phyloP scores from a whole-genome alignment of 1,140 invertebrate species.

The Ctenoplectra terminalis region DNA sequence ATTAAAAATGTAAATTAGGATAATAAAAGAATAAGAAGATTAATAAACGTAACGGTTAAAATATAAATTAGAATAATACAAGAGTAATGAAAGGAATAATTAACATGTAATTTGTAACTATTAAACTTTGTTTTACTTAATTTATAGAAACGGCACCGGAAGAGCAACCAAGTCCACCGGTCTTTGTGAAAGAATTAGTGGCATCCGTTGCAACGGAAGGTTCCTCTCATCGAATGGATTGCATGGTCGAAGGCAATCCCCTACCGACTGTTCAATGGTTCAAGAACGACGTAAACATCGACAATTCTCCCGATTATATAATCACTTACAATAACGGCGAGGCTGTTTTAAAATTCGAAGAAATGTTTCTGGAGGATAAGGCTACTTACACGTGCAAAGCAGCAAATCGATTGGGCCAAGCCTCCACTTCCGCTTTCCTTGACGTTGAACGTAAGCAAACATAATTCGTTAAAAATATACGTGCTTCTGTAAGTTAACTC shows the following conservation, averaged over 20 bases:
- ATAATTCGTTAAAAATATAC: not conserved
- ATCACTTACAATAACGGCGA: slow-evolving; percentile 87
- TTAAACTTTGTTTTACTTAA: no score
- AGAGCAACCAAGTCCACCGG: slow-evolving; percentile 86
- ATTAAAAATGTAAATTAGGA: no score
- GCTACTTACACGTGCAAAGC: slow-evolving; percentile 88
- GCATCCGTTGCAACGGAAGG: slow-evolving; percentile 87
- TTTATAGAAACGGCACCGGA: slow-evolving; percentile 86
- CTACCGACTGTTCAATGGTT: slow-evolving; percentile 91
- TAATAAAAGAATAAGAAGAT: no score
- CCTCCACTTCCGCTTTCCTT: slow-evolving; percentile 84
- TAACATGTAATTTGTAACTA: no score
- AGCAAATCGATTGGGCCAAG: slow-evolving; percentile 87
- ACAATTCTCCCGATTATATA: slow-evolving; percentile 88
- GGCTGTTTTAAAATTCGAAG: slow-evolving; percentile 85
- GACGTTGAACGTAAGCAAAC: slow-evolving; percentile 80
- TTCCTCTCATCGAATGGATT: slow-evolving; percentile 86
- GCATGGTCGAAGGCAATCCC: slow-evolving; percentile 89
- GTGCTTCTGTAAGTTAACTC: no score
- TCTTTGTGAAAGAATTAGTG: slow-evolving; percentile 86
- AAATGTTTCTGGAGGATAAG: slow-evolving; percentile 84
- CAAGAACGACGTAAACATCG: slow-evolving; percentile 89
- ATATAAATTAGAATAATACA: no score
- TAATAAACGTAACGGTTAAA: no score
- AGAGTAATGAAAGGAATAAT: no score